Conservation (phyloP, 2,797 vertebrate species). For the Urocyon cinereoargenteus region DNA sequence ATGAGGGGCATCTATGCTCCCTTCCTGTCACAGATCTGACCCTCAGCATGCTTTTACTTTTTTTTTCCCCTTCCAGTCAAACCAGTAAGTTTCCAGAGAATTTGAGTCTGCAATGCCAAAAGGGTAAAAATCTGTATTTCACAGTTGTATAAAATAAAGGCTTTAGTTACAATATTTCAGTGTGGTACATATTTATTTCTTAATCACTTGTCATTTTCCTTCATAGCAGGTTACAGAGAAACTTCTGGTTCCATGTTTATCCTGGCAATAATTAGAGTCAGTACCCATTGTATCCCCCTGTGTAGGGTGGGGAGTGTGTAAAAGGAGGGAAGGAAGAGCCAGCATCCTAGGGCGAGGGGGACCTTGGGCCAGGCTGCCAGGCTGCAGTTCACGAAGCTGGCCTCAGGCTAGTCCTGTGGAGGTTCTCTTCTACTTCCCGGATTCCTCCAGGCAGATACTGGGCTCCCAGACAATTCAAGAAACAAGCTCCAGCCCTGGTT, state of each 20-base stretch:
- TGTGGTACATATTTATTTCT: constrained; percentile 72
- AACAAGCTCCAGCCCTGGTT: neutral
- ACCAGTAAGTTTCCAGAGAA: constrained; percentile 82
- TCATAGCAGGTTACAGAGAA: constrained; percentile 47
- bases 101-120: constrained; percentile 86
- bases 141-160: constrained; percentile 90
- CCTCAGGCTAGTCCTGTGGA: neutral
- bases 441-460: neutral
- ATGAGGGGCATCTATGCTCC: constrained; percentile 39
- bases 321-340: neutral
- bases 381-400: neutral
- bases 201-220: constrained; percentile 50
- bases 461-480: neutral
- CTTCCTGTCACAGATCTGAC: constrained; percentile 54
- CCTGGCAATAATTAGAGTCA: neutral
- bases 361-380: neutral
- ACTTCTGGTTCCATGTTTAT: neutral
- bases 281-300: neutral
- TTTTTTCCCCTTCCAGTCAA: constrained; percentile 74
- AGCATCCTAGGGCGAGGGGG: neutral
- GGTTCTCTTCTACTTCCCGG: neutral
- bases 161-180: constrained; percentile 88
- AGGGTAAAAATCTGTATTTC: constrained; percentile 87
- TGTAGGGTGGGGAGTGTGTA: neutral
- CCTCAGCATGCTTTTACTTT: constrained; percentile 79